Evolutionary conservation across 1,140 invertebrate genomes (phyloP).

Genomic region (Ceratosolen solmsi): DNA sequence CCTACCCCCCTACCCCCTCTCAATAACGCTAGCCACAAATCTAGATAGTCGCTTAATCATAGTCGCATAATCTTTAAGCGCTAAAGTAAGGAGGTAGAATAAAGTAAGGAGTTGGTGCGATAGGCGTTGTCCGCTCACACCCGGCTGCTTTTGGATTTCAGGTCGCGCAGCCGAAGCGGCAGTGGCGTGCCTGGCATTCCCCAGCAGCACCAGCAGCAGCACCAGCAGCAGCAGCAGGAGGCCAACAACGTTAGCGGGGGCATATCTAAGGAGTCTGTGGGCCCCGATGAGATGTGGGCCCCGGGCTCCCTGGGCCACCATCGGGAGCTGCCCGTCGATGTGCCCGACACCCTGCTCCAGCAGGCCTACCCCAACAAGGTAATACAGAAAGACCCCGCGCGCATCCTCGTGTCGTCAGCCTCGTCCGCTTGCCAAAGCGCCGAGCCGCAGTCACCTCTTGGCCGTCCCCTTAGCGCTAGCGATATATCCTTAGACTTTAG

Average conservation of each 20-base stretch:
- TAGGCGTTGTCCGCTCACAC: background rate
- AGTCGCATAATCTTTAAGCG: too few species aligned
- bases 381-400: conserved; percentile 77
- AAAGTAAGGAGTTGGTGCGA: too few species aligned
- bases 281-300: conserved; percentile 73
- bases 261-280: conserved; percentile 65
- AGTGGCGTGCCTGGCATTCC: conserved; percentile 70
- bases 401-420: conserved; percentile 70
- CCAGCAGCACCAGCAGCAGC: conserved; percentile 66
- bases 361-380: conserved; percentile 93
- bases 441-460: conserved; percentile 43
- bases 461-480: conserved; percentile 66
- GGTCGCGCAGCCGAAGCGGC: conserved; percentile 69
- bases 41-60: too few species aligned
- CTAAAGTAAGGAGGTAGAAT: too few species aligned
- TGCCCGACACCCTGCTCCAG: conserved; percentile 95
- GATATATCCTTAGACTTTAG: conserved; percentile 68
- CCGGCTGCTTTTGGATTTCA: conserved; percentile 52
- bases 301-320: conserved; percentile 80
- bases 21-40: too few species aligned
- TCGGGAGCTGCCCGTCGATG: conserved; percentile 98
- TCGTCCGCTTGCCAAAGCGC: conserved; percentile 42
- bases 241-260: conserved; percentile 68
- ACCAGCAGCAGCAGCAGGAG: conserved; percentile 64
- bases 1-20: too few species aligned